A percentile compares a stretch with the other conserved stretches of the same genome.
Evolutionary conservation across 1,140 invertebrate genomes (phyloP).

Genomic region (Pteromalus puparum): DNA sequence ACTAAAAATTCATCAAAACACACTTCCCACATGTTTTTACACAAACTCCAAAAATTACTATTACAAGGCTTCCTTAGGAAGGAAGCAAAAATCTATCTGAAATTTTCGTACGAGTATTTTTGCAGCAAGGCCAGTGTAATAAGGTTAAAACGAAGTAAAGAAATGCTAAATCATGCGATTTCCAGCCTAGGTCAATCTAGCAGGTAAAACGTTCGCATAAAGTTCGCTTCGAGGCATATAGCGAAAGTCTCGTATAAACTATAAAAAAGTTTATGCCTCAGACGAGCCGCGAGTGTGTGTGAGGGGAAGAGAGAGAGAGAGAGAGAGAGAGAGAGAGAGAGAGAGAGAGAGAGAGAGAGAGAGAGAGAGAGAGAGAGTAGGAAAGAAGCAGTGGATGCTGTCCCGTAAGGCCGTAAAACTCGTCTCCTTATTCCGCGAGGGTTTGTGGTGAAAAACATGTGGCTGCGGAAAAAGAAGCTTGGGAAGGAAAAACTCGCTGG

Average conservation of each 20-base stretch:
- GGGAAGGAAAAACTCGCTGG: not conserved
- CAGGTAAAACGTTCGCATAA: constrained; percentile 13
- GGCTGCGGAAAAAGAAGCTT: not conserved
- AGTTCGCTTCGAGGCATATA: constrained; percentile 12
- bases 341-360: not conserved
- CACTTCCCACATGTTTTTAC: too few species aligned
- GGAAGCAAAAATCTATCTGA: too few species aligned
- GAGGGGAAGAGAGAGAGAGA: not conserved
- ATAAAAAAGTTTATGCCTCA: constrained; percentile 35
- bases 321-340: not conserved
- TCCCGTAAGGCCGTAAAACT: constrained; percentile 14
- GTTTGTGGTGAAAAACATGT: not conserved
- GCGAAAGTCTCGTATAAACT: constrained; percentile 26
- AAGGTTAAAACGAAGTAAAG: not conserved
- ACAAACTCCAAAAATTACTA: too few species aligned
- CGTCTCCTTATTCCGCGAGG: constrained; percentile 4
- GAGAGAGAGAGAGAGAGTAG: not conserved
- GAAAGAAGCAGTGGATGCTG: not conserved
- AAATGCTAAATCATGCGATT: not conserved
- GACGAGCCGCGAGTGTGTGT: not conserved
- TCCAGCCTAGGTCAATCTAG: not conserved
- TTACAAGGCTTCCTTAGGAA: too few species aligned
- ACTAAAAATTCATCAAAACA: too few species aligned
- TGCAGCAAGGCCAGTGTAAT: not conserved
- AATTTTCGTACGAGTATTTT: too few species aligned